Percentiles rank a stretch among this genome's conserved stretches.
Evolutionary conservation across 2,888 invertebrate species (phyloP).

Genomic region (Drosophila nr. perissopoda): DNA sequence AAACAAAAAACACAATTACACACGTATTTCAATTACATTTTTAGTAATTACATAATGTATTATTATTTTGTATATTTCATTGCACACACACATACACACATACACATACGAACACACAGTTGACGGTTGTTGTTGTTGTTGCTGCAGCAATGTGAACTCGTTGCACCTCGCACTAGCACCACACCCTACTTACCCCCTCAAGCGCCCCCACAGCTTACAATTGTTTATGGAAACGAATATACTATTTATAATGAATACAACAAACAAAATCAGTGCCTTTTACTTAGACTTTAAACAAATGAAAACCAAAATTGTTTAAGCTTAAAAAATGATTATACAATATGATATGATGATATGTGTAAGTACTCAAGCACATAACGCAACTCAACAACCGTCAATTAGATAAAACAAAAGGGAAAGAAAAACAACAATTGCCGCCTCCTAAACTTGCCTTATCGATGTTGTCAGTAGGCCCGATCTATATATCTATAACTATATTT

Average conservation of each 20-base stretch:
- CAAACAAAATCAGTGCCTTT: constrained; percentile 68
- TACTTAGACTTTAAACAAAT: constrained; percentile 68
- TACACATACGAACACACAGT: constrained; percentile 22
- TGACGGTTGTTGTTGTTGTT: constrained; percentile 65
- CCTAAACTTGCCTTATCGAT: constrained; percentile 67
- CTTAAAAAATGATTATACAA: constrained; percentile 29
- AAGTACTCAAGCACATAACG: constrained; percentile 33
- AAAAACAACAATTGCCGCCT: constrained; percentile 64
- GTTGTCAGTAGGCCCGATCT: constrained; percentile 31
- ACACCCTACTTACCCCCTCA: constrained; percentile 6
- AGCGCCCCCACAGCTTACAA: constrained; percentile 22
- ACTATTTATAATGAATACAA: constrained; percentile 19
- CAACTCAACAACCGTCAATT: constrained; percentile 55
- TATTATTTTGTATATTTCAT: constrained; percentile 71
- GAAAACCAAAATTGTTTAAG: constrained; percentile 49
- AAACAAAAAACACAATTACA: constrained; percentile 19
- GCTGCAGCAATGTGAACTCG: constrained; percentile 67
- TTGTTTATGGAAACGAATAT: constrained; percentile 41
- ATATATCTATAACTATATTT: constrained; percentile 3
- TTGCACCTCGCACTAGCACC: constrained; percentile 66
- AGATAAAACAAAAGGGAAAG: constrained; percentile 10
- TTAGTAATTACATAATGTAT: constrained; percentile 77
- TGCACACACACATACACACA: constrained; percentile 37
- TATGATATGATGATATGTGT: constrained; percentile 20
- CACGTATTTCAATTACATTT: constrained; percentile 74